phyloP scores from a whole-genome alignment of 1,140 invertebrate genomes.

The Prorops nasuta region DNA sequence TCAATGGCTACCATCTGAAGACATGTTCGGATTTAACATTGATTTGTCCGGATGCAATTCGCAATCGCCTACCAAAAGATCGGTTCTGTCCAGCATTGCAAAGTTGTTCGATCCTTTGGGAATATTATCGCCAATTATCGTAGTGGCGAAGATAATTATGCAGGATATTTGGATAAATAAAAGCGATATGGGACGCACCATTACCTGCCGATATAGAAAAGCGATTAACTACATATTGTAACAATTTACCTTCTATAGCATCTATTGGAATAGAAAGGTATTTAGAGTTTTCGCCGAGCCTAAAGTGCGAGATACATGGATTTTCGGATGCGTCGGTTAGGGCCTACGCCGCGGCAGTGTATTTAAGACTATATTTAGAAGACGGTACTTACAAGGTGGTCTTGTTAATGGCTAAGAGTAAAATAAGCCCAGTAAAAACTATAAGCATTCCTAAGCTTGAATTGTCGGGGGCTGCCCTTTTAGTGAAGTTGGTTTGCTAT shows the following conservation, averaged over 20 bases:
- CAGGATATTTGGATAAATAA: conserved; percentile 25
- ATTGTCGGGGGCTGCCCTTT: not conserved
- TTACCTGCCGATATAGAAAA: conserved; percentile 19
- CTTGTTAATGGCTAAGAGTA: not conserved
- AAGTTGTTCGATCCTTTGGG: conserved; percentile 14
- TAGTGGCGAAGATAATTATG: conserved; percentile 24
- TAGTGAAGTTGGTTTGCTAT: not conserved
- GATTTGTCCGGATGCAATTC: too few species aligned
- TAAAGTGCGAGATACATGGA: not conserved
- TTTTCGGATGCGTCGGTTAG: not conserved
- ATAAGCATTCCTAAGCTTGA: not conserved
- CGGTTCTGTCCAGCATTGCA: not conserved
- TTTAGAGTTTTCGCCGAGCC: not conserved
- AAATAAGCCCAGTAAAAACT: not conserved
- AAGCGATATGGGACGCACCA: conserved; percentile 18
- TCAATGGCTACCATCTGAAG: not conserved
- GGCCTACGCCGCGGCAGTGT: not conserved
- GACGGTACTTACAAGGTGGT: not conserved
- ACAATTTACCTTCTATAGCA: not conserved
- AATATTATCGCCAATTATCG: conserved; percentile 18
- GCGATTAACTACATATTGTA: not conserved
- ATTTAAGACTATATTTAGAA: not conserved
- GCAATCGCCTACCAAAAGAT: not conserved
- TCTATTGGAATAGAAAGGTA: not conserved
- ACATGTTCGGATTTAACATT: not conserved